Percentiles rank a stretch among this genome's conserved stretches.
These are phyloP conservation scores for Mormoops blainvillei DNA, from an alignment of 2,113 vertebrate genomes.

Conservation along the genomic window DNA sequence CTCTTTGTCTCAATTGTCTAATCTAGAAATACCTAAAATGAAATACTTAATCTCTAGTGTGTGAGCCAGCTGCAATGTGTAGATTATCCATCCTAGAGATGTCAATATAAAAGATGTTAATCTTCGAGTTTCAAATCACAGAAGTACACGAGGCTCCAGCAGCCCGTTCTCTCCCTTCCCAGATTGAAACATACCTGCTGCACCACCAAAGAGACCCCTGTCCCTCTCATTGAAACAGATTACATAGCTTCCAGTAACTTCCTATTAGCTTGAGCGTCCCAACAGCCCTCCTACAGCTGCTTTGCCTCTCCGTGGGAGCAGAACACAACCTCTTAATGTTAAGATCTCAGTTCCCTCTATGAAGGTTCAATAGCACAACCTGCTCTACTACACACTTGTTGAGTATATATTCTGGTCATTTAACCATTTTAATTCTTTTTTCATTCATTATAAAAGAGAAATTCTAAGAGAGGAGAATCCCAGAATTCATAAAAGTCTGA, in stretches of 20 bases:
- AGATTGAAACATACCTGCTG: background rate
- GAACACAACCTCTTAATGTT: background rate
- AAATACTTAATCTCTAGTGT: background rate
- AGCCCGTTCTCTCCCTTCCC: background rate
- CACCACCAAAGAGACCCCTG: background rate
- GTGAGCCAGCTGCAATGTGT: background rate
- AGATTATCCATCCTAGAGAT: background rate
- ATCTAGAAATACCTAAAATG: background rate
- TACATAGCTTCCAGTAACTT: background rate
- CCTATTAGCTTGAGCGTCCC: background rate
- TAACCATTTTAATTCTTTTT: conserved; percentile 31
- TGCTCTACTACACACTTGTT: background rate
- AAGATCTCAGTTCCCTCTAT: background rate
- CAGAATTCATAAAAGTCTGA: conserved; percentile 25
- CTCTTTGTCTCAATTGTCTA: background rate
- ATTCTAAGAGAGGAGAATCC: background rate
- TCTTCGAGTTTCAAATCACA: background rate
- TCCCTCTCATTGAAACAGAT: background rate
- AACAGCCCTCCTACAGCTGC: background rate
- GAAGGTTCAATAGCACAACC: conserved; percentile 34
- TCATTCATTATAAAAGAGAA: conserved; percentile 29
- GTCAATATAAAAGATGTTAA: background rate
- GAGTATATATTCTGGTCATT: background rate
- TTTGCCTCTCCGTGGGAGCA: background rate
- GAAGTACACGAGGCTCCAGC: too few relatives aligned